Evolutionary conservation across 2,797 vertebrate genomes (phyloP).

Genomic region (Brachyrhaphis roseni): DNA sequence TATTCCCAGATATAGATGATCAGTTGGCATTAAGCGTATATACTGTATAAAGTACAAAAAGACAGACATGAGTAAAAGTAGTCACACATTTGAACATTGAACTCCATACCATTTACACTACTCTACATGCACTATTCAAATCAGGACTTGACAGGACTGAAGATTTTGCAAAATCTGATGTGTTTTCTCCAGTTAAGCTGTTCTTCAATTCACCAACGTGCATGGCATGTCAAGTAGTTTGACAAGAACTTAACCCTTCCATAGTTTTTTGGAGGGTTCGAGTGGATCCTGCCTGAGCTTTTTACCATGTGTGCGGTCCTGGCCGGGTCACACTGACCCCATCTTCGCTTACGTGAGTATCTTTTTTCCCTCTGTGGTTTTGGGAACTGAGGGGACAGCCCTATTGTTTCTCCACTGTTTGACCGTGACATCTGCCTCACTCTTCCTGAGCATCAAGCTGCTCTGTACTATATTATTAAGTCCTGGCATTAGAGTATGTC

Average conservation of each 20-base stretch:
- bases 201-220: background rate
- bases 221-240: background rate
- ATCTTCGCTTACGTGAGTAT: too few relatives aligned
- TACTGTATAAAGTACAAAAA: background rate
- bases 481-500: background rate
- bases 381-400: too few relatives aligned
- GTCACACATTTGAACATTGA: background rate
- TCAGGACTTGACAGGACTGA: background rate
- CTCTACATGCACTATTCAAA: background rate
- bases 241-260: background rate
- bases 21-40: background rate
- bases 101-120: background rate
- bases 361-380: too few relatives aligned
- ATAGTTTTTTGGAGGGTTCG: too few relatives aligned
- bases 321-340: too few relatives aligned
- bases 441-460: background rate
- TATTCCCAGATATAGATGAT: background rate
- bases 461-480: background rate
- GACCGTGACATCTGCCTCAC: too few relatives aligned
- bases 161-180: background rate
- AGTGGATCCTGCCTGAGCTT: too few relatives aligned
- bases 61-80: background rate
- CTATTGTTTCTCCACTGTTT: too few relatives aligned
- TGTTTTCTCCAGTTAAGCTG: background rate
- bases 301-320: too few relatives aligned